phyloP scores from a whole-genome alignment of 1,140 invertebrate genomes.

The Anoplophora glabripennis region DNA sequence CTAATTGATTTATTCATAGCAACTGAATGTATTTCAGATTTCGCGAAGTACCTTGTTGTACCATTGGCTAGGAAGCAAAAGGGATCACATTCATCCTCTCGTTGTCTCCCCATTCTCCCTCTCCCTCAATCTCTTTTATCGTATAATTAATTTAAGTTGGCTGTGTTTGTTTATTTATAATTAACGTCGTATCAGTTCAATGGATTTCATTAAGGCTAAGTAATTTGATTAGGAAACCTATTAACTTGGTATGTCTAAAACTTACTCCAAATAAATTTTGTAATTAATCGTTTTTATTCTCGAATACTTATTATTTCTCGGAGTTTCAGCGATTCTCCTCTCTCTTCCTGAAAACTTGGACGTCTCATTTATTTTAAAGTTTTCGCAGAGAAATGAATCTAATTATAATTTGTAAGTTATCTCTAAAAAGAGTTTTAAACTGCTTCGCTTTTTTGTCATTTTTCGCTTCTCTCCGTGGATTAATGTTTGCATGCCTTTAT shows the following conservation, averaged over 20 bases:
- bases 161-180: conserved; percentile 45
- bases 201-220: conserved; percentile 42
- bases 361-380: conserved; percentile 35
- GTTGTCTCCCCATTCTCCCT: neutral
- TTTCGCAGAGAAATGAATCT: conserved; percentile 30
- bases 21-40: no score
- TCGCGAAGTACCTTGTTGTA: no score
- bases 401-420: conserved; percentile 32
- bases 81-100: no score
- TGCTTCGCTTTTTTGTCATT: no score
- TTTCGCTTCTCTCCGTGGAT: no score
- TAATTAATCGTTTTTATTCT: conserved; percentile 37
- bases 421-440: conserved; percentile 20
- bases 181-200: conserved; percentile 43
- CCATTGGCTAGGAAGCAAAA: no score
- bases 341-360: conserved; percentile 27
- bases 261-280: conserved; percentile 34
- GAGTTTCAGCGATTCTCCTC: conserved; percentile 15
- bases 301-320: conserved; percentile 27
- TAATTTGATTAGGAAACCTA: conserved; percentile 44
- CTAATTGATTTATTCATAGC: no score
- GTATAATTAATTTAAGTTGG: conserved; percentile 43
- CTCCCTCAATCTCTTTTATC: conserved; percentile 10
- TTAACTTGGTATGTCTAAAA: conserved; percentile 33
- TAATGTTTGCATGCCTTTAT: no score